phyloP scores from a whole-genome alignment of 2,113 vertebrate genomes.

The Hypocryptadius cinnamomeus region DNA sequence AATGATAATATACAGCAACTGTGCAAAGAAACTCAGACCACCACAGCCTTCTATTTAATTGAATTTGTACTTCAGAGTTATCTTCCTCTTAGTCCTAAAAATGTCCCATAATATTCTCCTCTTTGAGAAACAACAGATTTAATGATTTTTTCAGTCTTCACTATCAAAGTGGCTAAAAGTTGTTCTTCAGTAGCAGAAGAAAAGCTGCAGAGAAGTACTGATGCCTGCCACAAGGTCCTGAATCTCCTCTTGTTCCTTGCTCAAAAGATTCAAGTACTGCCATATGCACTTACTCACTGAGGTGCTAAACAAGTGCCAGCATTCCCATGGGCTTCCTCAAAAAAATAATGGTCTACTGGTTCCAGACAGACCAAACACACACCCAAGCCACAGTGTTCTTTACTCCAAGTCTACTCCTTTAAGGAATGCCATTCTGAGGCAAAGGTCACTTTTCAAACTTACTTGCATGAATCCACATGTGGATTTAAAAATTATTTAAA shows the following conservation, averaged over 20 bases:
- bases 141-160: not conserved
- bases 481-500: not conserved
- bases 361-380: not conserved
- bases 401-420: not conserved
- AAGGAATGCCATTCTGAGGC: not conserved
- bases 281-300: not conserved
- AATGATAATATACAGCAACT: not conserved
- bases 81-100: not conserved
- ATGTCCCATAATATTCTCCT: not conserved
- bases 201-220: not conserved
- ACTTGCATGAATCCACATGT: not conserved
- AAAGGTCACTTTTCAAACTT: not conserved
- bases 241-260: not conserved
- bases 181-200: not conserved
- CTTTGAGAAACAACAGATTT: not conserved
- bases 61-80: not conserved
- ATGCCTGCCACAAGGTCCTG: not conserved
- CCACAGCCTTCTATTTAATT: not conserved
- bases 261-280: not conserved
- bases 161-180: not conserved
- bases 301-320: not conserved
- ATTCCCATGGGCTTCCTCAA: not conserved
- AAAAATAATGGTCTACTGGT: not conserved
- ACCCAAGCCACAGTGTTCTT: rapidly evolving
- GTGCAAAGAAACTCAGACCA: not conserved